A percentile compares a stretch with the other conserved stretches of the same genome.
Evolutionary conservation across 2,888 invertebrate genomes (phyloP).

Genomic region (Atherix ibis): DNA sequence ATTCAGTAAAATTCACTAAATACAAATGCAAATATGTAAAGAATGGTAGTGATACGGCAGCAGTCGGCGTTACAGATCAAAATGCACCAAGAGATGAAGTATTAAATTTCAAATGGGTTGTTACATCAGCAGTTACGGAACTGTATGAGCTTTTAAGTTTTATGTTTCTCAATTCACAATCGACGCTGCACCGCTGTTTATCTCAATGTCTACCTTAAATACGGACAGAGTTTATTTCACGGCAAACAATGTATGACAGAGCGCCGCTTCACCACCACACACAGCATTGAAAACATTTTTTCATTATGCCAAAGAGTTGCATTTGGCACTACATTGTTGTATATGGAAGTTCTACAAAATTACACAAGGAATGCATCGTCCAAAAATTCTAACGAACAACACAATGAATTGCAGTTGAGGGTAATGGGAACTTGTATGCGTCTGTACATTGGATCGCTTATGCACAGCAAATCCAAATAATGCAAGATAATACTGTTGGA

Average conservation of each 20-base stretch:
- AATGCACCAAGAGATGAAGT: constrained; percentile 13
- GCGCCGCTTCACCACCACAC: constrained; percentile 11
- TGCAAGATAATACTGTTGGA: too few species aligned
- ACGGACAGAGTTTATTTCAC: constrained; percentile 23
- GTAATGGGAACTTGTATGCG: too few species aligned
- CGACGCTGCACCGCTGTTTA: constrained; percentile 8
- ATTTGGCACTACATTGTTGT: too few species aligned
- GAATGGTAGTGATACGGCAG: constrained; percentile 26
- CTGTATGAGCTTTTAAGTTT: constrained; percentile 13
- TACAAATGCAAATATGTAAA: constrained; percentile 30
- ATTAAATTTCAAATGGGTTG: constrained; percentile 12
- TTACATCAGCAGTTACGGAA: constrained; percentile 16
- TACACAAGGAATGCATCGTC: too few species aligned
- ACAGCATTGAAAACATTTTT: constrained; percentile 23
- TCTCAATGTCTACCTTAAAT: constrained; percentile 10
- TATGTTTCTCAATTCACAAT: constrained; percentile 10
- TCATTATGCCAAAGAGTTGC: too few species aligned
- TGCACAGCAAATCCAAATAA: too few species aligned
- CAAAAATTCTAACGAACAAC: too few species aligned
- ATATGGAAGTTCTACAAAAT: too few species aligned
- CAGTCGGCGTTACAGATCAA: constrained; percentile 16
- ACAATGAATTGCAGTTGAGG: too few species aligned
- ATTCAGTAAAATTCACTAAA: constrained; percentile 28
- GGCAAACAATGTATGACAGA: constrained; percentile 7
- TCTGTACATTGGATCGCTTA: too few species aligned